Conservation (phyloP, 2,113 vertebrate species). For the Cygnus buccinator region DNA sequence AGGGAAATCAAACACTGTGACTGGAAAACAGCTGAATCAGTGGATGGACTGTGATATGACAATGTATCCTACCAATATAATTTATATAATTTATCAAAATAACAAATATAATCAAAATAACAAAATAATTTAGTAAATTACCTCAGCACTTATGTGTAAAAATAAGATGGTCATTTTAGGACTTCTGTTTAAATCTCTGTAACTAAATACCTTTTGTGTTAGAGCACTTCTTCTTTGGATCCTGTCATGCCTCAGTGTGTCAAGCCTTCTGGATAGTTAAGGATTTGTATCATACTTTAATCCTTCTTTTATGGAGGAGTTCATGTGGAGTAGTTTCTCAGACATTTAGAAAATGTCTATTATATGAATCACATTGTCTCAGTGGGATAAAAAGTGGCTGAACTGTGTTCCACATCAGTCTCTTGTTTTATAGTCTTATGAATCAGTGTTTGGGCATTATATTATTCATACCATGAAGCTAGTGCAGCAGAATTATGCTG, state of each 20-base stretch:
- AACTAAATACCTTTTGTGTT: not conserved
- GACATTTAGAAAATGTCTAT: conserved; percentile 44
- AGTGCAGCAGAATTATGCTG: not conserved
- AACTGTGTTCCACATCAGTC: not conserved
- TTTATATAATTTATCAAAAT: not conserved
- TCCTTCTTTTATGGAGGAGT: not conserved
- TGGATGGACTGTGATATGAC: not conserved
- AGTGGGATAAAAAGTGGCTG: conserved; percentile 16
- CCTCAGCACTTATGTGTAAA: not conserved
- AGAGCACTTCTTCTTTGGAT: conserved; percentile 16
- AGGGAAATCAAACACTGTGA: not conserved
- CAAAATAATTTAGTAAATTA: not conserved
- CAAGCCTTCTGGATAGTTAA: not conserved
- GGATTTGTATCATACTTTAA: conserved; percentile 3
- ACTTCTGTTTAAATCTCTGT: not conserved
- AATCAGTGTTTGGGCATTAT: not conserved
- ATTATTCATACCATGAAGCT: not conserved
- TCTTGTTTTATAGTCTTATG: conserved; percentile 28
- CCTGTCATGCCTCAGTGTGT: not conserved
- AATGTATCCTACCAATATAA: not conserved
- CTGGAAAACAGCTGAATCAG: not conserved
- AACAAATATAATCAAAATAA: not conserved
- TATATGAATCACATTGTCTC: conserved; percentile 35
- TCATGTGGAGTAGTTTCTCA: conserved; percentile 35
- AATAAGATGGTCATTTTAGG: not conserved